Evolutionary conservation across 2,888 invertebrate genomes (phyloP).

Genomic region (Digitonthophagus gazella): DNA sequence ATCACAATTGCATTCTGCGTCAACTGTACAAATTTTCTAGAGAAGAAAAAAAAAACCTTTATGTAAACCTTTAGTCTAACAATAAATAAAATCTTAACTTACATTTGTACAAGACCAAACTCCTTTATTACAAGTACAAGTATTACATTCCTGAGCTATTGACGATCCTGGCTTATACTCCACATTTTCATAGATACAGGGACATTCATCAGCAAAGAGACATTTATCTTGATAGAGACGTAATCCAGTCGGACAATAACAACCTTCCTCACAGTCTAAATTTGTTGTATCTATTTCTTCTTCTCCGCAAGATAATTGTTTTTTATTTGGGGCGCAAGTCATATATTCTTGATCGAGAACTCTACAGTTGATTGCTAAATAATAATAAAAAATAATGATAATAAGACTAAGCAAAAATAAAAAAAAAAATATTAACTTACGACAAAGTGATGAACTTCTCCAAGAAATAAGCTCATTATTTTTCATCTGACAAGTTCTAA

Average conservation of each 20-base stretch:
- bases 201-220: constrained; percentile 11
- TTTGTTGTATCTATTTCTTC: not conserved
- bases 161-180: constrained; percentile 69
- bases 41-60: not conserved
- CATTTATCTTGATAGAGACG: constrained; percentile 11
- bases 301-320: constrained; percentile 6
- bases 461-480: not conserved
- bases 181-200: constrained; percentile 75
- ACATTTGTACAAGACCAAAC: constrained; percentile 68
- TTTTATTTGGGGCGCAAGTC: constrained; percentile 14
- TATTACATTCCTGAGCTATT: constrained; percentile 75
- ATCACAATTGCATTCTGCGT: not conserved
- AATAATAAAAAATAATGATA: not conserved
- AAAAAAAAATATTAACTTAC: constrained; percentile 11
- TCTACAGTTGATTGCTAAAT: not conserved
- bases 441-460: constrained; percentile 13
- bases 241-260: not conserved
- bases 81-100: not conserved
- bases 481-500: constrained; percentile 7
- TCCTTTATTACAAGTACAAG: constrained; percentile 68
- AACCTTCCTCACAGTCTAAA: constrained; percentile 13
- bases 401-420: not conserved
- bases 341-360: constrained; percentile 2
- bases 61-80: not conserved
- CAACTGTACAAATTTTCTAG: constrained; percentile 7